Percentiles rank a stretch among this genome's conserved stretches.
Conservation (phyloP, 2,113 vertebrate genomes). For the Oreocharis arfaki region DNA sequence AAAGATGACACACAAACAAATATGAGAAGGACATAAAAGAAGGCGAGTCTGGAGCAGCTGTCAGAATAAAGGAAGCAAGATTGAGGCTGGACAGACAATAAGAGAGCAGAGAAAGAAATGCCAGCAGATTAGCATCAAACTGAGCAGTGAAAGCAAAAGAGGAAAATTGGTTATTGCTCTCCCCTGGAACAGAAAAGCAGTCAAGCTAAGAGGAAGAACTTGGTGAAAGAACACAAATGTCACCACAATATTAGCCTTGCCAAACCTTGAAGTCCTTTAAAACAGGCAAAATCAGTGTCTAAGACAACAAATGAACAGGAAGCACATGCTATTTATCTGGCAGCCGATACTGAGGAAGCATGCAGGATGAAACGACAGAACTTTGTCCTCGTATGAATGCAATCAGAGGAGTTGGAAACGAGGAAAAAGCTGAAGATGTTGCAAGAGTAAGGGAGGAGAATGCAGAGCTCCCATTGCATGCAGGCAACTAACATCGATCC, state of each 20-base stretch:
- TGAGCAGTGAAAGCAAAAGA: slow-evolving; percentile 5
- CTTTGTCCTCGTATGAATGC: neutral
- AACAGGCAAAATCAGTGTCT: neutral
- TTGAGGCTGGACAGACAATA: neutral
- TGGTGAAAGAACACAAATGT: neutral
- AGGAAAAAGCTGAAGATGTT: neutral
- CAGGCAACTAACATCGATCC: neutral
- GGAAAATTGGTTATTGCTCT: neutral
- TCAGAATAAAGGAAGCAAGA: neutral
- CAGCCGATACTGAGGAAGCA: neutral
- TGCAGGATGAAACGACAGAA: neutral
- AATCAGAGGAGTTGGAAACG: neutral
- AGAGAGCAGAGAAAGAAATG: neutral
- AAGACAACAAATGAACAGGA: neutral
- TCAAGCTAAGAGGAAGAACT: neutral
- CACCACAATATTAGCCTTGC: neutral
- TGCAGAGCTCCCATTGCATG: neutral
- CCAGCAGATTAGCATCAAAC: neutral
- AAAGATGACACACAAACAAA: neutral
- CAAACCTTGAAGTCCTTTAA: neutral
- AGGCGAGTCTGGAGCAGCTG: neutral
- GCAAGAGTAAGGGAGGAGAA: neutral
- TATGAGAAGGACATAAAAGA: neutral
- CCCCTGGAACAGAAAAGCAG: neutral
- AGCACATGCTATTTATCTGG: neutral